phyloP scores from a whole-genome alignment of 2,797 vertebrate genomes.

The Lutjanus campechanus region DNA sequence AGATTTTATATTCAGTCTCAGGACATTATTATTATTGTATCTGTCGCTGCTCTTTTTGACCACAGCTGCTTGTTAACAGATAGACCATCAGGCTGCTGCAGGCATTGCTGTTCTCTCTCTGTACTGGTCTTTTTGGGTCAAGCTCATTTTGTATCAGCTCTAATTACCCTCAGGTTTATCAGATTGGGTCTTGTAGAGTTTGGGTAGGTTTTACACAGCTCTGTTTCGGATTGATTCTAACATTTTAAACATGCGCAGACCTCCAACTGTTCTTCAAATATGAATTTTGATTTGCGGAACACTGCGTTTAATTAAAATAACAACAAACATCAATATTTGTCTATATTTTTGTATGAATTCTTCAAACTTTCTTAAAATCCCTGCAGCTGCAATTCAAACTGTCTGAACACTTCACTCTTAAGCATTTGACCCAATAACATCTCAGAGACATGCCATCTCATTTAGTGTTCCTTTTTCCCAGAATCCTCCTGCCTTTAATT shows the following conservation, averaged over 20 bases:
- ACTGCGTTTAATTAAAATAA: neutral
- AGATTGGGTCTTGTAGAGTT: neutral
- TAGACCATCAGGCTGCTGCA: neutral
- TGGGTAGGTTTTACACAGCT: neutral
- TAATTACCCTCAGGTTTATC: neutral
- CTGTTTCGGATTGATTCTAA: neutral
- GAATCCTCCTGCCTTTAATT: constrained; percentile 38
- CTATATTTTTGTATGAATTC: neutral
- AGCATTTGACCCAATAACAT: constrained; percentile 7
- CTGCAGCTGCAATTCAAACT: neutral
- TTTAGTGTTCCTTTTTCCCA: constrained; percentile 8
- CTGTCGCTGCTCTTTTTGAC: neutral
- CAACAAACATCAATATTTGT: neutral
- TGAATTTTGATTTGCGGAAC: neutral
- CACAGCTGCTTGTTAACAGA: neutral
- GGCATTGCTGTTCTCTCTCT: neutral
- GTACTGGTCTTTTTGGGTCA: neutral
- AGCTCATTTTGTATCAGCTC: neutral
- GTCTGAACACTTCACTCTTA: neutral
- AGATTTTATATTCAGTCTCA: neutral
- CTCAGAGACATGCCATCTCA: neutral
- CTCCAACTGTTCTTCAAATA: neutral
- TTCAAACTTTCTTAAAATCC: neutral
- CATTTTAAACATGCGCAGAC: neutral
- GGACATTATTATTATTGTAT: neutral